Conservation (phyloP, 2,797 vertebrate genomes). For the Hapalemur alaotrensis region DNA sequence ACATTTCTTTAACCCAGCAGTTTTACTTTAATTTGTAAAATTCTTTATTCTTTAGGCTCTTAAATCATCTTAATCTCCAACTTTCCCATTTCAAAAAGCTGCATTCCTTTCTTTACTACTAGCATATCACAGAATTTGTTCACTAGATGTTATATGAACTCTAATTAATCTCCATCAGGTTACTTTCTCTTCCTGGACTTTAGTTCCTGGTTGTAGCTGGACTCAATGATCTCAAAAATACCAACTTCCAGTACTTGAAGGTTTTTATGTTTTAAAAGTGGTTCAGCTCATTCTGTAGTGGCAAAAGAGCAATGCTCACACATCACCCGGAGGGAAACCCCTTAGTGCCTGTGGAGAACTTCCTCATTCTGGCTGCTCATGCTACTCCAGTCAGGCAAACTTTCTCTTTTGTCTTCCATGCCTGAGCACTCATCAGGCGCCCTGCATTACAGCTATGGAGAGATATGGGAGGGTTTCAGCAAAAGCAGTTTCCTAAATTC, state of each 20-base stretch:
- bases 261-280: not conserved
- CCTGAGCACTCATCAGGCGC: not conserved
- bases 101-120: constrained; percentile 8
- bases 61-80: constrained; percentile 17
- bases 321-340: not conserved
- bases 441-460: not conserved
- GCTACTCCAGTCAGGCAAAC: not conserved
- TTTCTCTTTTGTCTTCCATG: not conserved
- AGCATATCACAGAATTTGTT: constrained; percentile 27
- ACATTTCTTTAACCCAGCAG: not conserved
- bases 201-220: not conserved
- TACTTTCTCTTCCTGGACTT: not conserved
- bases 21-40: constrained; percentile 38
- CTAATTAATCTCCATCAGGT: not conserved
- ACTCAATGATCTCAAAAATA: not conserved
- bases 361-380: not conserved
- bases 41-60: not conserved
- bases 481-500: constrained; percentile 3
- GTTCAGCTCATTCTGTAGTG: not conserved
- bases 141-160: not conserved
- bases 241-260: not conserved
- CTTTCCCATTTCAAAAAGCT: constrained; percentile 31
- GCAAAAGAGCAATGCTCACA: not conserved
- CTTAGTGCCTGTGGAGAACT: not conserved
- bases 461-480: not conserved